Evolutionary conservation across 2,113 vertebrate genomes (phyloP), one percentile per base, ranked within the genome.

Genomic region (Psammodynastes pulverulentus): DNA sequence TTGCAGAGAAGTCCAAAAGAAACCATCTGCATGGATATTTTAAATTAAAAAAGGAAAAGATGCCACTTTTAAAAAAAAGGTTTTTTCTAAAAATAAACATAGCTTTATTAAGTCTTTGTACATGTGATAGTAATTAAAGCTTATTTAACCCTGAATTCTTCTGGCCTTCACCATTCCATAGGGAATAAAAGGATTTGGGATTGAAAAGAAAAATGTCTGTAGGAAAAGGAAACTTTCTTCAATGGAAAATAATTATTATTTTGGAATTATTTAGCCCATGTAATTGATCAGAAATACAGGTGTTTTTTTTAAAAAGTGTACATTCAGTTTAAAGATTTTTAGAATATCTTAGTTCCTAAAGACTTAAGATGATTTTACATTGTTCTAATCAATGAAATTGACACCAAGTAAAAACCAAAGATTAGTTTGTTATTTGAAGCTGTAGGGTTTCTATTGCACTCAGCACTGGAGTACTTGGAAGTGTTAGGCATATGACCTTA

Each of bases 81-180:
- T 96, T 97, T 96, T 97, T 98, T 98, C 1, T 48, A 48, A 48
- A 54, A 54, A 54, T 8, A 98, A 98, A 98, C 96, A 95, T 96
- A 95, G 96, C 97, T 97, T 97, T 98, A 97, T 97, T 98, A 97
- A 97, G 96, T 91, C 95, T 97, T 96, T 97, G 95, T 97, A 96
- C 98, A 98, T 98, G 91, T 98, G 98, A 98, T 98, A 98, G 97
- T 97, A 96, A 98, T 98, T 98, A 98, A 93, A 96, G 97, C 97
- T 97, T 98, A 97, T 98, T 98, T 98, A 98, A 97, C 97, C 97
- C 97, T 97, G 97, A 98, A 98, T 98, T 98, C 97, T 97, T 97
- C 97, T 97, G 97, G 97, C 96, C 96, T 94, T 94, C 96, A 94
- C 85, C 94, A 95, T 93, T 97, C 97, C 97, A 48, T 85, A 79